These are phyloP conservation scores for Venustaconcha ellipsiformis DNA, from an alignment of 1,140 invertebrate species.

Conservation along the genomic window DNA sequence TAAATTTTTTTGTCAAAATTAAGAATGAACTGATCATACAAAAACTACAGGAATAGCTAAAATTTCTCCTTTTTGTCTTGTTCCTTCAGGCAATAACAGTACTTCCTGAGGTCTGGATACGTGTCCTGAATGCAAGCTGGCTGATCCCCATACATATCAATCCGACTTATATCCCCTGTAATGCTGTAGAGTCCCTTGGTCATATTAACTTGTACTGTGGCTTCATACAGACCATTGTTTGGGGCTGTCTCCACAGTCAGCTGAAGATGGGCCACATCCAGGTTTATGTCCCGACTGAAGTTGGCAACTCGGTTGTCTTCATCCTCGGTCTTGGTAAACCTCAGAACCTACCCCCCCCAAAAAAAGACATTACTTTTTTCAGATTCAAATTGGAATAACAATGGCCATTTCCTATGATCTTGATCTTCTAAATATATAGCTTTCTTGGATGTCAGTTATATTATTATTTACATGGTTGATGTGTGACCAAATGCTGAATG, in stretches of 20 bases:
- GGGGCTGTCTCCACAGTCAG: conserved; percentile 80
- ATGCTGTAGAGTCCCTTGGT: conserved; percentile 24
- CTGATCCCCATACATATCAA: conserved; percentile 54
- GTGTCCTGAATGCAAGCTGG: conserved; percentile 49
- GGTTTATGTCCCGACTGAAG: conserved; percentile 71
- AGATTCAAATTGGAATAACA: too few species aligned
- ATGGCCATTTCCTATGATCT: too few species aligned
- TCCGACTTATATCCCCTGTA: conserved; percentile 49
- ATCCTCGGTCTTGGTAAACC: conserved; percentile 45
- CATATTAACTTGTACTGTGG: conserved; percentile 72
- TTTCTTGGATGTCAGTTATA: too few species aligned
- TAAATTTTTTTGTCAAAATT: too few species aligned
- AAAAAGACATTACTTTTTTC: too few species aligned
- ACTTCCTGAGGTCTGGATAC: conserved; percentile 66
- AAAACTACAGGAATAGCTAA: not conserved
- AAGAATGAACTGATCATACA: too few species aligned
- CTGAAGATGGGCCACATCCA: conserved; percentile 59
- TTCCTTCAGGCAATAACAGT: conserved; percentile 48
- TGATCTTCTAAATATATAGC: too few species aligned
- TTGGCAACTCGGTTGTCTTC: conserved; percentile 46
- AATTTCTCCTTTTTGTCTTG: not conserved
- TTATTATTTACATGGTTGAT: too few species aligned
- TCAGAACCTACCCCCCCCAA: conserved; percentile 44
- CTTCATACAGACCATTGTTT: conserved; percentile 81
- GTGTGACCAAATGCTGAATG: too few species aligned